Evolutionary conservation across 1,140 invertebrate genomes (phyloP), one percentile per base, ranked within the genome.

Genomic region (Lordiphosa collinella): DNA sequence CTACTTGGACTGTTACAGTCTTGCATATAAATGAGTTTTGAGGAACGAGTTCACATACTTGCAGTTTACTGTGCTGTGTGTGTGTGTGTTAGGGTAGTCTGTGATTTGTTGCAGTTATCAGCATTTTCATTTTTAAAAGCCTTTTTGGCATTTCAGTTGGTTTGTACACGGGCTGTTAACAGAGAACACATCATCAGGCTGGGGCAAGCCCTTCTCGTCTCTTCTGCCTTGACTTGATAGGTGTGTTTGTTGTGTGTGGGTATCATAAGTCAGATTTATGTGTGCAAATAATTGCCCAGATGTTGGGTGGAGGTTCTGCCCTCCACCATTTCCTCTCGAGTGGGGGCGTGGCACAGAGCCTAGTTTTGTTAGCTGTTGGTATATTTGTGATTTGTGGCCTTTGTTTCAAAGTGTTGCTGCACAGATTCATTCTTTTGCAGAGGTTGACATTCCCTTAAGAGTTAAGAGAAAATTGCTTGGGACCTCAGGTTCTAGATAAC

Each of bases 181-280:
- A 47, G 37, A 38, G 54, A n/a, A 59, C 78, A 64, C 66, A 80
- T 71, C 76, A 80, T 79, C 74, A 79, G 35, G 10, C 7, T 12
- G 4, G 14, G 10, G 8, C 18, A 44, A 12, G n/a, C 25, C 41
- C 41, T 22, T 6, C 7, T 18, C 22, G 8, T 31, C 13, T 44
- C 41, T 31, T 29, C 29, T 44, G 40, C 40, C 7, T 10, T 5
- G 9, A 18, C 16, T n/a, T 18, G 25, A 29, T 29, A 7, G 3
- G 10, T 11, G 10, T 11, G 16, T 11, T 2, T 25, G 10, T 43
- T 52, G 12, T 38, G 60, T 37, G 25, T 52, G 47, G 56, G 75
- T 59, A 67, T 66, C 78, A 76, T 82, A 84, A 84, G 67, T 84
- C 78, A 82, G 62, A 82, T 82, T 82, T 82, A 82, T 82, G 76